Evolutionary conservation across 2,888 invertebrate genomes (phyloP), one percentile per base, ranked within the genome.

Genomic region (Microplitis deprimator): DNA sequence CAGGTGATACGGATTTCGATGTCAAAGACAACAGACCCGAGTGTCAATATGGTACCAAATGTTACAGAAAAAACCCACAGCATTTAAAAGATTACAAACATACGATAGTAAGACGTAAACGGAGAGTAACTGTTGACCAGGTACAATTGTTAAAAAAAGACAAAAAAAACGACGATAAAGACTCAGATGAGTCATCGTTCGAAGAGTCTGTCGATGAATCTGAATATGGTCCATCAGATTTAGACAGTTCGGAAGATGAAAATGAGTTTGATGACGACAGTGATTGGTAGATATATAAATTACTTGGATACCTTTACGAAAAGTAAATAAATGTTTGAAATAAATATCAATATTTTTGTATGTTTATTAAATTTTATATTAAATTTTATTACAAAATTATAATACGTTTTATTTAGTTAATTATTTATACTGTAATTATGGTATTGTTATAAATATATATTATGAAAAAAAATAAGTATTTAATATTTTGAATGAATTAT

Each of bases 1-100:
- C 94, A 0, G 89, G 91, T 0, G 94, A 94, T 88, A 40, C 89
- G 0, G 94, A 94, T 89, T 94, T 92, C 90, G 91, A 91, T 5
- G 84, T 83, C 61, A 81, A 83, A 13, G 89, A 90, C 77, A 79
- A 85, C 16, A 91, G 91, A 70, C 92, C 92, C 6, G 89, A 87
- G 71, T 94, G 94, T 82, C 91, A 91, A 20, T 93, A 90, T 85
- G 94, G 94, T 1, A 87, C 88, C 8, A 82, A 84, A 5, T 94
- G 94, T 86, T 91, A 91, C 81, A 91, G 92, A 61, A 90, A 87
- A 70, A 93, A 93, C 88, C 89, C 91, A 40, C 90, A 92, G 0
- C 94, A 94, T 87, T 91, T 92, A 86, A 86, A 86, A 77, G 86
- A 91, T 70, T 93, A 91, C 87, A 88, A 90, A 13, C 91, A 91